phyloP scores from a whole-genome alignment of 2,797 vertebrate species.

The Lutjanus argentimaculatus region DNA sequence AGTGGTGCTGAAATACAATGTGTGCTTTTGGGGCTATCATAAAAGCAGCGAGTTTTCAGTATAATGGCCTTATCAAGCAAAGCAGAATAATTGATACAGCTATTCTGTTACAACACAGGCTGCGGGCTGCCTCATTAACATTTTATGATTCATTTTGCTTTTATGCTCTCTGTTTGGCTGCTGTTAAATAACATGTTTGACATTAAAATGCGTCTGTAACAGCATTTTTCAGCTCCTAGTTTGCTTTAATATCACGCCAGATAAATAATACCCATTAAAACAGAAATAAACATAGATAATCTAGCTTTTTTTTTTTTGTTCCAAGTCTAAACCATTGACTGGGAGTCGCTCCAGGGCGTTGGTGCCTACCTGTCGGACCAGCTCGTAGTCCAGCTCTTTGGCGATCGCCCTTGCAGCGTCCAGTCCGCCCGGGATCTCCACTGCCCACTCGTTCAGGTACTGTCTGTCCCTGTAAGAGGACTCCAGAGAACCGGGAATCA shows the following conservation, averaged over 20 bases:
- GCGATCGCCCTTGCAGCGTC: constrained; percentile 91
- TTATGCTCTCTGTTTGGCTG: not conserved
- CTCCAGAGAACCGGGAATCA: constrained; percentile 70
- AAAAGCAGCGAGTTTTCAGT: constrained; percentile 44
- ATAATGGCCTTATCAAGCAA: constrained; percentile 34
- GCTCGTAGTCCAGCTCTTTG: constrained; percentile 91
- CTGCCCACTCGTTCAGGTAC: constrained; percentile 98
- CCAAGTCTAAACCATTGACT: not conserved
- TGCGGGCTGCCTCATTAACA: constrained; percentile 32
- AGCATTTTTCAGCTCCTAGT: not conserved
- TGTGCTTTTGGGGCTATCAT: constrained; percentile 40
- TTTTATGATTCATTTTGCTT: constrained; percentile 21
- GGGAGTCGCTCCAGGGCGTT: not conserved
- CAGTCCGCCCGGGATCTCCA: constrained; percentile 93
- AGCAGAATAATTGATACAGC: constrained; percentile 36
- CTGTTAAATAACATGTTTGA: not conserved
- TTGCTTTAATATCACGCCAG: constrained; percentile 11
- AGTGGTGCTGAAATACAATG: constrained; percentile 27
- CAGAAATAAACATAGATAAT: not conserved
- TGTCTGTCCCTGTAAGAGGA: constrained; percentile 84
- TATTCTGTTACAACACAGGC: constrained; percentile 16
- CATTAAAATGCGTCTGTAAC: constrained; percentile 15
- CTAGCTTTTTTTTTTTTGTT: not conserved
- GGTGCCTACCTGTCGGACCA: constrained; percentile 93
- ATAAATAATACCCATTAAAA: not conserved